phyloP scores from a whole-genome alignment of 2,797 vertebrate species.

The Thaleichthys pacificus region DNA sequence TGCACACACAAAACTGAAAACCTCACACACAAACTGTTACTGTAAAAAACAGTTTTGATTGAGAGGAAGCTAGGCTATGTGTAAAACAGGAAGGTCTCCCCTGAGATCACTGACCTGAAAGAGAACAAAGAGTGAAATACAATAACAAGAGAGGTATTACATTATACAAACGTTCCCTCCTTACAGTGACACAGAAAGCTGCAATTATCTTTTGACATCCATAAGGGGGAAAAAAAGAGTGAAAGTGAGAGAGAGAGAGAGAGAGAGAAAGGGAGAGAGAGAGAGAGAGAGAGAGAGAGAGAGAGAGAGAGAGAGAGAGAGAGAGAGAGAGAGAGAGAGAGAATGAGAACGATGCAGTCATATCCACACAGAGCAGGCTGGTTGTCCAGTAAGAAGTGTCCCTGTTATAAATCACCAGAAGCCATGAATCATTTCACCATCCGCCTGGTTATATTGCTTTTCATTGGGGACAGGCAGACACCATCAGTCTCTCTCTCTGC shows the following conservation, averaged over 20 bases:
- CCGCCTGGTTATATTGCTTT: slow-evolving; percentile 32
- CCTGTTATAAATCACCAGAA: slow-evolving; percentile 53
- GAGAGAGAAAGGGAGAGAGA: slow-evolving; percentile 25
- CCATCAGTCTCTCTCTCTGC: slow-evolving; percentile 53
- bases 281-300: slow-evolving; percentile 33
- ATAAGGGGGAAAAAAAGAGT: slow-evolving; percentile 16
- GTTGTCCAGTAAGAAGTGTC: slow-evolving; percentile 39
- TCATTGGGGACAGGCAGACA: slow-evolving; percentile 39
- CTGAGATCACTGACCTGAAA: too few relatives aligned
- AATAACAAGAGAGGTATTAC: too few relatives aligned
- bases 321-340: slow-evolving; percentile 34
- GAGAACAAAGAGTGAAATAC: too few relatives aligned
- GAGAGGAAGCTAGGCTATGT: too few relatives aligned
- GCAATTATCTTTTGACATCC: too few relatives aligned
- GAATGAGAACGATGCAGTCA: background rate
- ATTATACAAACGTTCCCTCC: too few relatives aligned
- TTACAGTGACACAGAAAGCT: too few relatives aligned
- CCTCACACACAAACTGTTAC: too few relatives aligned
- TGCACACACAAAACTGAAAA: too few relatives aligned
- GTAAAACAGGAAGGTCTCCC: too few relatives aligned
- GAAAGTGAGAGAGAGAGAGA: slow-evolving; percentile 30
- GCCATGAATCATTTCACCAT: slow-evolving; percentile 50
- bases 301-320: slow-evolving; percentile 26
- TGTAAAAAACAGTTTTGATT: too few relatives aligned
- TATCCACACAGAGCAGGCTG: slow-evolving; percentile 18